Conservation (phyloP, 2,113 vertebrate genomes). For the Periophthalmodon schlosseri region DNA sequence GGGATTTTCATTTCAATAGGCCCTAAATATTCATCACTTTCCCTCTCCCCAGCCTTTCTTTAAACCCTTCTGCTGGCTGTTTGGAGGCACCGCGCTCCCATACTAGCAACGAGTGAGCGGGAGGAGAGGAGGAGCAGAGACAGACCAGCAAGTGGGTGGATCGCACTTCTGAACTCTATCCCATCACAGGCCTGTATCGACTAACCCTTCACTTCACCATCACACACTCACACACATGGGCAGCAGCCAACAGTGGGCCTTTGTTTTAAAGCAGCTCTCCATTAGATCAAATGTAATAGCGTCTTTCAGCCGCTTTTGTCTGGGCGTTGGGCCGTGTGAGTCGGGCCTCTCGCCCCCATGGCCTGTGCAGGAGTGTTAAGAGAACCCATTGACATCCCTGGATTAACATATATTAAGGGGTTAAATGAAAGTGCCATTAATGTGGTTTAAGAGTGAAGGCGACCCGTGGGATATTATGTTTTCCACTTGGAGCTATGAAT, state of each 20-base stretch:
- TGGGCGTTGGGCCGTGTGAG: conserved; percentile 43
- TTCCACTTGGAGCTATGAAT: conserved; percentile 72
- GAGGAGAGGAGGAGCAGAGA: conserved; percentile 45
- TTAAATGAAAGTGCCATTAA: conserved; percentile 74
- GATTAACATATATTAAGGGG: conserved; percentile 77
- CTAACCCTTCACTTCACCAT: not conserved
- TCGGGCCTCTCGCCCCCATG: conserved; percentile 53
- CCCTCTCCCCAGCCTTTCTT: conserved; percentile 63
- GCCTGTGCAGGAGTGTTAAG: conserved; percentile 63
- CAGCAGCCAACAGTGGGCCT: conserved; percentile 60
- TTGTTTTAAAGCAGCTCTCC: conserved; percentile 67
- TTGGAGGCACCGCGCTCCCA: conserved; percentile 45
- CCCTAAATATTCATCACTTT: conserved; percentile 82
- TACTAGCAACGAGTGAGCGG: conserved; percentile 49
- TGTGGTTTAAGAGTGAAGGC: conserved; percentile 66
- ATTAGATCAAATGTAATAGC: conserved; percentile 71
- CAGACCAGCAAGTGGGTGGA: conserved; percentile 58
- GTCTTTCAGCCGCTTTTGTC: conserved; percentile 63
- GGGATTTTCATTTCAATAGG: conserved; percentile 82
- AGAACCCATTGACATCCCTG: conserved; percentile 71
- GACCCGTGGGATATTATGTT: conserved; percentile 69
- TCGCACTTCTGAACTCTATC: conserved; percentile 41
- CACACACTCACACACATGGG: conserved; percentile 4
- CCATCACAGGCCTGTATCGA: conserved; percentile 23
- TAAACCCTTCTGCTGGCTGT: conserved; percentile 63